Conservation (phyloP, 2,113 vertebrate species). For the Thalassoma bifasciatum region DNA sequence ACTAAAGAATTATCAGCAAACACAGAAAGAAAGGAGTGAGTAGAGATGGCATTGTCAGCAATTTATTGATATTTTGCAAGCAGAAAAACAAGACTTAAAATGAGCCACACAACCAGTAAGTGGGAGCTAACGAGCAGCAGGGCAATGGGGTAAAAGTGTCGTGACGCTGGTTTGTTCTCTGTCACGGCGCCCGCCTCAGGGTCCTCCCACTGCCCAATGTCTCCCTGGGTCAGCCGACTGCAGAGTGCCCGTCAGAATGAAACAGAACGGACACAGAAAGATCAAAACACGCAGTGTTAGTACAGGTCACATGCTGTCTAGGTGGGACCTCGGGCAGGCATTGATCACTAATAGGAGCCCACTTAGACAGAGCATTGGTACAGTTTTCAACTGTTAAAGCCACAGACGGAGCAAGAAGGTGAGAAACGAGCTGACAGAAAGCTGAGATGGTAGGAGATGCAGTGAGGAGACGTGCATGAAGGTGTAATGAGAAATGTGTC, state of each 20-base stretch:
- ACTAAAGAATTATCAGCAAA: constrained; percentile 34
- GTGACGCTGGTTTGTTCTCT: constrained; percentile 98
- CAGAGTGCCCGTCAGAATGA: constrained; percentile 78
- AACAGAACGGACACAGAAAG: constrained; percentile 67
- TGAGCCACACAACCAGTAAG: constrained; percentile 99
- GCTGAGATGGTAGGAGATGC: not conserved
- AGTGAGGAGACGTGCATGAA: constrained; percentile 15
- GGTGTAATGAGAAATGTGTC: not conserved
- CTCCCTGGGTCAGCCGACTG: constrained; percentile 95
- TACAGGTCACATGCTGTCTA: constrained; percentile 32
- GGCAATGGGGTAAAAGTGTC: constrained; percentile 99
- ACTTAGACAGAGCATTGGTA: constrained; percentile 54
- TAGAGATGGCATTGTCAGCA: constrained; percentile 78
- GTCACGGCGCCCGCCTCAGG: constrained; percentile 93
- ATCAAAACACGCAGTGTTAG: constrained; percentile 69
- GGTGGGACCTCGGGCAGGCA: constrained; percentile 27
- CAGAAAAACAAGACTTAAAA: constrained; percentile 99
- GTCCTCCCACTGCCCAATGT: constrained; percentile 93
- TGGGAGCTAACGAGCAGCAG: constrained; percentile 99
- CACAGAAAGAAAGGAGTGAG: constrained; percentile 53
- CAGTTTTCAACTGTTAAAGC: constrained; percentile 3
- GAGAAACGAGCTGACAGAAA: constrained; percentile 5
- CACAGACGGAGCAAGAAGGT: constrained; percentile 30
- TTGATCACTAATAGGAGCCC: constrained; percentile 20
- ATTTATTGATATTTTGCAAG: constrained; percentile 99